These are phyloP conservation scores for Haliclystus octoradiatus DNA, from an alignment of 30 jellyfish, hydroid and myxozoan species.

Conservation along the genomic window DNA sequence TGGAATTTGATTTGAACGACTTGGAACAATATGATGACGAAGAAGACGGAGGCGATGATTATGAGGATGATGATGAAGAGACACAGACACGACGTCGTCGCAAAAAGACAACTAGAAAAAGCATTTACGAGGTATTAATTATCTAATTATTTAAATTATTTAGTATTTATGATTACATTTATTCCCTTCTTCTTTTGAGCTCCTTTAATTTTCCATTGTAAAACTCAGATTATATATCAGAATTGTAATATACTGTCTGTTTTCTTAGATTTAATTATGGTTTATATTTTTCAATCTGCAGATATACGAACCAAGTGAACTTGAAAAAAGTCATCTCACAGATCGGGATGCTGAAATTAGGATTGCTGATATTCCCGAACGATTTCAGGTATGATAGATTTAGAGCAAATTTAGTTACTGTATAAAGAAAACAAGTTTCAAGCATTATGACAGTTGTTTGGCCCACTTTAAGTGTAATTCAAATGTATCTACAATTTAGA, in stretches of 20 bases:
- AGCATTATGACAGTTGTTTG: background rate
- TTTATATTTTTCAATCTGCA: too few species aligned
- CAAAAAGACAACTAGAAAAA: slow-evolving; percentile 54
- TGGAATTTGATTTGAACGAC: slow-evolving; percentile 92
- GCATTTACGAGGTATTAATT: slow-evolving; percentile 63
- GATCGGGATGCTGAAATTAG: slow-evolving; percentile 65
- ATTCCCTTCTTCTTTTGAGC: too few species aligned
- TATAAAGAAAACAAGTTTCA: background rate
- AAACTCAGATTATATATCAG: too few species aligned
- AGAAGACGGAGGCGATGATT: slow-evolving; percentile 59
- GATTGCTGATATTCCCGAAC: slow-evolving; percentile 81
- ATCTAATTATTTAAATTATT: too few species aligned
- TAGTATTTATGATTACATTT: too few species aligned
- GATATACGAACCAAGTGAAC: slow-evolving; percentile 91
- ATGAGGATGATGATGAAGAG: slow-evolving; percentile 61
- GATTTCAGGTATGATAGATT: slow-evolving; percentile 73
- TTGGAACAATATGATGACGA: slow-evolving; percentile 80
- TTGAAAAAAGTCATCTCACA: slow-evolving; percentile 83
- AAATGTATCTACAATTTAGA: too few species aligned
- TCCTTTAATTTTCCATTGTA: too few species aligned
- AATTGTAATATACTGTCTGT: too few species aligned
- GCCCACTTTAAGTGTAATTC: too few species aligned
- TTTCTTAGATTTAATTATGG: too few species aligned
- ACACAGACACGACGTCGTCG: slow-evolving; percentile 32
- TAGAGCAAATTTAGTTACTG: background rate